Evolutionary conservation across 92 coral and sea anemone species (phyloP), one percentile per base, ranked within the genome.

Genomic region (Phenganax marumi): DNA sequence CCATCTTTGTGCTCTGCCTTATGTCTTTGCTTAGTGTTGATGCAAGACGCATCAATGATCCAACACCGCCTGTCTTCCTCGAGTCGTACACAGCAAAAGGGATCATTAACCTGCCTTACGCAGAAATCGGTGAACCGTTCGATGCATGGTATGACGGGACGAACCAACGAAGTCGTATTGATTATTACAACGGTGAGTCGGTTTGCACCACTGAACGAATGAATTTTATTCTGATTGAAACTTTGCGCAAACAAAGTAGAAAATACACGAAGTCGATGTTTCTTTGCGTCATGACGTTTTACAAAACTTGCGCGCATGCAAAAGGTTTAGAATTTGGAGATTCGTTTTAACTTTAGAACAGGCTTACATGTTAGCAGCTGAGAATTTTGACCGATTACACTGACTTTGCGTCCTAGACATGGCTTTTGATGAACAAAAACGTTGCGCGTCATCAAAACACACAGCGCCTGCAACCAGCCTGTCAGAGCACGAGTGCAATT

Each of bases 51-150:
- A 33, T 72, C 12, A 12, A 23, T 24, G 43, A 8, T 50, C 83
- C 83, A 3, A 72, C 57, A 24, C 73, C 93, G 61, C 97, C 97
- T 63, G 85, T 24, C 17, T 95, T 97, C 97, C 83, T 89, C 3
- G 52, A 73, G 12, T 63, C 74, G n/a, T 95, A 95, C 68, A 84
- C 89, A 16, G 93, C 90, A 3, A 51, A 84, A 77, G 98, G 98
- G 6, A 86, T 90, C 23, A 82, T 95, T 33, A 84, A 81, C 61
- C 76, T 95, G 79, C 98, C 98, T 4, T 95, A 95, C 73, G 98
- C 98, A 17, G 98, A 95, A 79, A 90, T 95, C 25, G 90, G 84
- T 24, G 98, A 95, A 56, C 93, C 98, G 12, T 92, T 92, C 55
- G 61, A 83, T 16, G 98, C 93, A 14, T 95, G 89, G 91, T 95